A percentile compares a stretch with the other conserved stretches of the same genome.
phyloP scores from a whole-genome alignment of 2,888 invertebrate species.

The Sycophila texana region DNA sequence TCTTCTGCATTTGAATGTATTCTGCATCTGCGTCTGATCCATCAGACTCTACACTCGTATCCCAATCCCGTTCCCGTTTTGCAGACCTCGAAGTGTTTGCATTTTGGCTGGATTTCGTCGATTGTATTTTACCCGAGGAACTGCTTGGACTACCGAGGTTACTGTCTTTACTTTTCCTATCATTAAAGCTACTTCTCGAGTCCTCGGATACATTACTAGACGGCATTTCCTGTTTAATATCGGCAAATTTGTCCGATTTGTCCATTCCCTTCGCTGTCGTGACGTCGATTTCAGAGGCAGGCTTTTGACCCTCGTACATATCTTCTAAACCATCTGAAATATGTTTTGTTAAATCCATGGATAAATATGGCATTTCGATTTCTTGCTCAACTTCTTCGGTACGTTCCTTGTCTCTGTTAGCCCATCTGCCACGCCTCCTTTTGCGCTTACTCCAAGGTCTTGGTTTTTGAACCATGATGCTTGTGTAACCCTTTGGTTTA shows the following conservation, averaged over 20 bases:
- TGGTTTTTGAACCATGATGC: slow-evolving; percentile 73
- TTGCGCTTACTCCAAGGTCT: slow-evolving; percentile 71
- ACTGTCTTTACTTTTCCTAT: slow-evolving; percentile 70
- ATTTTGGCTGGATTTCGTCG: slow-evolving; percentile 62
- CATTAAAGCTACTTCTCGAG: slow-evolving; percentile 73
- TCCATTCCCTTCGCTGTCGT: slow-evolving; percentile 68
- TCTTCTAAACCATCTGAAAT: slow-evolving; percentile 64
- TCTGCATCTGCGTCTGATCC: slow-evolving; percentile 70
- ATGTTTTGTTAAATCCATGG: slow-evolving; percentile 68
- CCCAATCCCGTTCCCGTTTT: slow-evolving; percentile 71
- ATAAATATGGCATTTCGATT: slow-evolving; percentile 68
- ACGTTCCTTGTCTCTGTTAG: slow-evolving; percentile 67
- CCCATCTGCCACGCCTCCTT: slow-evolving; percentile 70
- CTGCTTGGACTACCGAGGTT: slow-evolving; percentile 65
- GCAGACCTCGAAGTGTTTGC: slow-evolving; percentile 57
- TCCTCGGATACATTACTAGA: slow-evolving; percentile 73
- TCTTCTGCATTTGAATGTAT: slow-evolving; percentile 75
- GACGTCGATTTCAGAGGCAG: slow-evolving; percentile 68
- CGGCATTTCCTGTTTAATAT: slow-evolving; percentile 67
- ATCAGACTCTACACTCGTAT: slow-evolving; percentile 69
- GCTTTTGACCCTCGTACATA: slow-evolving; percentile 62
- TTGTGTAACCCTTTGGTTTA: slow-evolving; percentile 73
- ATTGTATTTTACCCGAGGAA: slow-evolving; percentile 61
- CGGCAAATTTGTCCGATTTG: slow-evolving; percentile 67
- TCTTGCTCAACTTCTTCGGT: slow-evolving; percentile 66